Conservation (phyloP, 2,888 invertebrate species). For the Phyllotreta cruciferae region DNA sequence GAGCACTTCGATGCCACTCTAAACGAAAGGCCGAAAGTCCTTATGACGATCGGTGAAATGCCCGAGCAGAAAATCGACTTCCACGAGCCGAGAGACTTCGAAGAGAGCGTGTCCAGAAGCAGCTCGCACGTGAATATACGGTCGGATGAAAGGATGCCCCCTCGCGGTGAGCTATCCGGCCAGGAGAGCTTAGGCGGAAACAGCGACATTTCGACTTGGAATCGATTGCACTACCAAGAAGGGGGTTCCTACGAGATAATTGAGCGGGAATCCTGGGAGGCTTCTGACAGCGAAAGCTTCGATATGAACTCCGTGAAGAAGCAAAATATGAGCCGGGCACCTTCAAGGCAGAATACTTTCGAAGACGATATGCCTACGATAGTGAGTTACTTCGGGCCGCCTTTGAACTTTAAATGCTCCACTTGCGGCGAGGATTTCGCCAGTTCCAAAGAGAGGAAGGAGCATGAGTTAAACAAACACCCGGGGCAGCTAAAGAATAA, state of each 20-base stretch:
- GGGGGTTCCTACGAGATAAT: conserved; percentile 69
- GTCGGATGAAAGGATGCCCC: conserved; percentile 87
- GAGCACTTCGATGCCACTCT: conserved; percentile 53
- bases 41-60: conserved; percentile 56
- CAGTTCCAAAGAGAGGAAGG: conserved; percentile 69
- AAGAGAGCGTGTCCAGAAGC: conserved; percentile 57
- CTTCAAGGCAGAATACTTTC: conserved; percentile 27
- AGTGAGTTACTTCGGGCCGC: conserved; percentile 56
- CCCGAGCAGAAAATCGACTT: conserved; percentile 42
- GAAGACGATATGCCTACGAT: conserved; percentile 48
- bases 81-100: conserved; percentile 54
- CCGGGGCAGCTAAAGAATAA: conserved; percentile 56
- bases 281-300: conserved; percentile 71
- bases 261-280: conserved; percentile 73
- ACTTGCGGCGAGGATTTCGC: conserved; percentile 67
- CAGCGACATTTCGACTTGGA: conserved; percentile 75
- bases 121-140: conserved; percentile 79
- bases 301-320: conserved; percentile 38
- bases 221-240: conserved; percentile 73
- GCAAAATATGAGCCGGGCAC: conserved; percentile 25
- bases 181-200: conserved; percentile 85
- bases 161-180: conserved; percentile 84
- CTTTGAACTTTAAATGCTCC: conserved; percentile 65
- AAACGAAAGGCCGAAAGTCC: conserved; percentile 50
- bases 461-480: conserved; percentile 67